Evolutionary conservation across 1,140 invertebrate species (phyloP).

Genomic region (Ooceraea biroi): DNA sequence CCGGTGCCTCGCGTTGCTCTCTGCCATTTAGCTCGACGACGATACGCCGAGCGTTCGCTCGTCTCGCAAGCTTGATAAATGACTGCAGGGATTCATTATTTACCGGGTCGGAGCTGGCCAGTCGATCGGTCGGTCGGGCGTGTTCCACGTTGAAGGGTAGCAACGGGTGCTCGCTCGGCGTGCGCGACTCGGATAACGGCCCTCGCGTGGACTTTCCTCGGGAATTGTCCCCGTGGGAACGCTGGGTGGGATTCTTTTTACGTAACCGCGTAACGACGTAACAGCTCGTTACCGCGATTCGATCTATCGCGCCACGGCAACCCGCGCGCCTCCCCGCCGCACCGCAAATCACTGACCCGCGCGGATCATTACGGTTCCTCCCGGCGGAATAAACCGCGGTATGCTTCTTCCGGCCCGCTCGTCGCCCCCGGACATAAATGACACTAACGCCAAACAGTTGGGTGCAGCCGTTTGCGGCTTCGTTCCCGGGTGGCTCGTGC

Average conservation of each 20-base stretch:
- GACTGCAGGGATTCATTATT: constrained; percentile 70
- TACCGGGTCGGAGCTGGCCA: constrained; percentile 40
- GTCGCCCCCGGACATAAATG: constrained; percentile 13
- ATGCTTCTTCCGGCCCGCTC: constrained; percentile 13
- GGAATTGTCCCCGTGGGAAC: constrained; percentile 63
- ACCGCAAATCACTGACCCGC: constrained; percentile 56
- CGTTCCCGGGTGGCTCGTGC: too few relatives aligned
- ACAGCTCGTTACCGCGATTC: constrained; percentile 66
- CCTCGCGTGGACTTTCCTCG: constrained; percentile 62
- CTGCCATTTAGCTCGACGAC: constrained; percentile 53
- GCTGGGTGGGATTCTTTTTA: constrained; percentile 4
- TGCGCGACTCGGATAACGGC: constrained; percentile 63
- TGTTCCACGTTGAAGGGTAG: constrained; percentile 65
- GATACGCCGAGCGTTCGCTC: constrained; percentile 59
- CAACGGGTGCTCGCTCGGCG: constrained; percentile 41
- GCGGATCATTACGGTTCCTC: constrained; percentile 45
- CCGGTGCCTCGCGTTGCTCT: constrained; percentile 49
- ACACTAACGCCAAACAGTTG: constrained; percentile 14
- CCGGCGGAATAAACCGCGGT: not conserved
- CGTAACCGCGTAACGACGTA: constrained; percentile 57
- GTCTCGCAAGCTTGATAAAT: constrained; percentile 66
- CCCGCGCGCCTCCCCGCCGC: too few relatives aligned
- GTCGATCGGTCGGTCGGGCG: not conserved
- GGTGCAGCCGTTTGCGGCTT: not conserved
- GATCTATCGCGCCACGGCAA: too few relatives aligned